Percentiles rank a stretch among this genome's conserved stretches.
Evolutionary conservation across 1,140 invertebrate genomes (phyloP).

Genomic region (Aethina tumida): DNA sequence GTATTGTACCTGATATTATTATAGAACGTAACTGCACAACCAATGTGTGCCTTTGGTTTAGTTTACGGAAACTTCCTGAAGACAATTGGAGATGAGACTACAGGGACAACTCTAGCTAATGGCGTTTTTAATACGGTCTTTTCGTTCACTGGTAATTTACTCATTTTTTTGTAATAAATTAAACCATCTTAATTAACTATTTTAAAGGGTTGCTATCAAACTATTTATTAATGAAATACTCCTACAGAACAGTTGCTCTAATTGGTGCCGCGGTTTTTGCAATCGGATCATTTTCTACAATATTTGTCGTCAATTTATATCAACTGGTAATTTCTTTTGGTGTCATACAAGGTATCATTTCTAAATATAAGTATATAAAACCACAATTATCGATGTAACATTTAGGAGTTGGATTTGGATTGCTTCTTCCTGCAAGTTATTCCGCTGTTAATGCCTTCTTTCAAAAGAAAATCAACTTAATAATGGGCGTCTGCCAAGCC

Average conservation of each 20-base stretch:
- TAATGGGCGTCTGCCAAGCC: slow-evolving; percentile 49
- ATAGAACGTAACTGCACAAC: slow-evolving; percentile 44
- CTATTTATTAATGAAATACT: slow-evolving; percentile 39
- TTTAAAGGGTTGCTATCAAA: slow-evolving; percentile 44
- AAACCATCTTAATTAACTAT: slow-evolving; percentile 6
- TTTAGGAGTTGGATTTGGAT: slow-evolving; percentile 42
- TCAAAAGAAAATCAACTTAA: slow-evolving; percentile 43
- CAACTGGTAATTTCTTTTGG: slow-evolving; percentile 46
- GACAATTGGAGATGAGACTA: slow-evolving; percentile 46
- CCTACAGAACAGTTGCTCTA: slow-evolving; percentile 45
- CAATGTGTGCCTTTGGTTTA: slow-evolving; percentile 52
- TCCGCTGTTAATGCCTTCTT: slow-evolving; percentile 50
- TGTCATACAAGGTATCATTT: slow-evolving; percentile 40
- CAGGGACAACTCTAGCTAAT: slow-evolving; percentile 46
- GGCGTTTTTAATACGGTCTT: slow-evolving; percentile 48
- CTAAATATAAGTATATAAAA: background rate
- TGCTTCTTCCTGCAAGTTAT: slow-evolving; percentile 47
- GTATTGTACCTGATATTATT: no score
- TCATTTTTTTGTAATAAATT: background rate
- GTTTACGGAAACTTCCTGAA: slow-evolving; percentile 53
- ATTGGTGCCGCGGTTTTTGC: slow-evolving; percentile 43
- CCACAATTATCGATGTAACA: slow-evolving; percentile 3
- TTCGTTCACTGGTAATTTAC: slow-evolving; percentile 42
- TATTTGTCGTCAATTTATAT: slow-evolving; percentile 42
- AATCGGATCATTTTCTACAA: slow-evolving; percentile 41